These are phyloP conservation scores for Zaprionus inermis DNA, from an alignment of 1,140 invertebrate genomes.

Conservation along the genomic window DNA sequence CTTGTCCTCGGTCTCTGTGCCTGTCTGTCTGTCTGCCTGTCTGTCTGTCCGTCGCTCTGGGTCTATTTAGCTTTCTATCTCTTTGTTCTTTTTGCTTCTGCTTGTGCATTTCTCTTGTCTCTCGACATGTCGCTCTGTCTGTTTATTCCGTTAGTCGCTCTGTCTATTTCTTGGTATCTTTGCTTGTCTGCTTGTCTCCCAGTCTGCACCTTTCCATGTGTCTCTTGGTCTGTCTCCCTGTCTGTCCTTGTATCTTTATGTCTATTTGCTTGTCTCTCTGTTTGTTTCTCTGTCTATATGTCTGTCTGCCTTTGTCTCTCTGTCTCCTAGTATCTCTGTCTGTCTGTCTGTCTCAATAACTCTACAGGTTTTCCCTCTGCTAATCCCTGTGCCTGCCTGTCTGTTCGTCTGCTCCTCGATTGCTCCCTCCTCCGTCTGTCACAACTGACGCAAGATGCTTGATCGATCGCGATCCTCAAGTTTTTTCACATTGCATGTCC, in stretches of 20 bases:
- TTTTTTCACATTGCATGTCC: constrained; percentile 8
- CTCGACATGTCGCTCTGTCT: not conserved
- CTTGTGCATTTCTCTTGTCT: not conserved
- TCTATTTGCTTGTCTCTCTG: not conserved
- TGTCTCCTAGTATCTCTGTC: not conserved
- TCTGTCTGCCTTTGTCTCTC: not conserved
- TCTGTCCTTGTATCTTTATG: not conserved
- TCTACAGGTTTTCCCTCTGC: not conserved
- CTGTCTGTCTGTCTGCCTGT: not conserved
- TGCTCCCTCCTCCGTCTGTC: constrained; percentile 9
- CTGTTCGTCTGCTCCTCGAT: not conserved
- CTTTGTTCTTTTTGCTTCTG: not conserved
- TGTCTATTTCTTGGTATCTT: not conserved
- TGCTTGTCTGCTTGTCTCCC: not conserved
- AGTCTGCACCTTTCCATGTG: not conserved
- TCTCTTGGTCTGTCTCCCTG: not conserved
- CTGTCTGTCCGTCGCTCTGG: not conserved
- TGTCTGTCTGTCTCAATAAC: too few relatives aligned
- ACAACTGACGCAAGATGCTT: constrained; percentile 26
- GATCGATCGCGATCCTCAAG: constrained; percentile 3
- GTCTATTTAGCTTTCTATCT: not conserved
- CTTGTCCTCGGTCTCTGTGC: not conserved
- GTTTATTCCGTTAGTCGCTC: not conserved
- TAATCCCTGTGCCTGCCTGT: not conserved
- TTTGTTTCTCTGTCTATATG: not conserved